Percentiles rank a stretch among this genome's conserved stretches.
phyloP scores from a whole-genome alignment of 2,888 invertebrate genomes.

The Macrostomum cliftonense region DNA sequence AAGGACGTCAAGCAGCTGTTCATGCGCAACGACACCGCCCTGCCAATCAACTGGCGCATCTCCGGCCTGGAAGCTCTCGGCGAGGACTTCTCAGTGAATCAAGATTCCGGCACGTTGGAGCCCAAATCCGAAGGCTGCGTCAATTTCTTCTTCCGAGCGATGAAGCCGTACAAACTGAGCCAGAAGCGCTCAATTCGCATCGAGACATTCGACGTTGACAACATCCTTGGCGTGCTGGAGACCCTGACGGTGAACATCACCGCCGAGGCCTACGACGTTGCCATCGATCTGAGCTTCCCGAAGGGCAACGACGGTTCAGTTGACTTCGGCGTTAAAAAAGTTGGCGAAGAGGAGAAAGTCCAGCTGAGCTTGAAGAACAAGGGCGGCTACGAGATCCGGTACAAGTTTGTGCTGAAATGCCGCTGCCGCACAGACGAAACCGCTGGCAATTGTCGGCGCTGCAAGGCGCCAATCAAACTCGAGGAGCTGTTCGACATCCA shows the following conservation, averaged over 20 bases:
- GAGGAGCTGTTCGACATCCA: slow-evolving; percentile 11
- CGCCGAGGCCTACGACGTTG: slow-evolving; percentile 38
- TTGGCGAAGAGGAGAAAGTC: slow-evolving; percentile 33
- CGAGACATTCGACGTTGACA: slow-evolving; percentile 32
- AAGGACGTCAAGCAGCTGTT: slow-evolving; percentile 37
- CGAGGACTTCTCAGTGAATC: slow-evolving; percentile 36
- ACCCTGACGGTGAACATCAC: slow-evolving; percentile 18
- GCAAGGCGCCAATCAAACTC: neutral
- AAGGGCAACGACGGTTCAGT: slow-evolving; percentile 38
- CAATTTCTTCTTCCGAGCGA: slow-evolving; percentile 35
- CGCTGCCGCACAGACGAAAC: neutral
- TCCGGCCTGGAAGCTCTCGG: slow-evolving; percentile 35
- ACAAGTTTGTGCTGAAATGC: slow-evolving; percentile 21
- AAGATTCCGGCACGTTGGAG: slow-evolving; percentile 33
- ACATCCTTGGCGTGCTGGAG: slow-evolving; percentile 27
- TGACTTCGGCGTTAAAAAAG: slow-evolving; percentile 35
- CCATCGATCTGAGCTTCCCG: slow-evolving; percentile 37
- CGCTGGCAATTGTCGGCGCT: neutral
- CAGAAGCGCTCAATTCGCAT: slow-evolving; percentile 27
- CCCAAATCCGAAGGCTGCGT: slow-evolving; percentile 33
- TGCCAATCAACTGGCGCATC: slow-evolving; percentile 36
- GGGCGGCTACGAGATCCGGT: slow-evolving; percentile 37
- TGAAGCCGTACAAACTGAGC: slow-evolving; percentile 22
- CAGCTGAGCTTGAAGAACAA: slow-evolving; percentile 35
- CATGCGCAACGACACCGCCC: slow-evolving; percentile 33